Evolutionary conservation across 1,140 invertebrate species (phyloP).

Genomic region (Rhagoletis pomonella): DNA sequence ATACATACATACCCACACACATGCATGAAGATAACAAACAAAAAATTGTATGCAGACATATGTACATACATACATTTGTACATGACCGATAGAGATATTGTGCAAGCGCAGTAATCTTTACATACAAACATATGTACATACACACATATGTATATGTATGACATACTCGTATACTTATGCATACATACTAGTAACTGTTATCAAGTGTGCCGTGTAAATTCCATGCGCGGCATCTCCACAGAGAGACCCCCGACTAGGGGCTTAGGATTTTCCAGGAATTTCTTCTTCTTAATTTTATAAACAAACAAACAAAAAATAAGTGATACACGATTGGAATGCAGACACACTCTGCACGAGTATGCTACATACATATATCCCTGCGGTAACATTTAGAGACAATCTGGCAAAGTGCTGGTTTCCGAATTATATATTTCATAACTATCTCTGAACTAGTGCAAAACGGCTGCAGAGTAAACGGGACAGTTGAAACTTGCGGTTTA

Average conservation of each 20-base stretch:
- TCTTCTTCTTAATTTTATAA: constrained; percentile 25
- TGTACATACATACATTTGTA: not conserved
- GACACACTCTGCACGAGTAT: not conserved
- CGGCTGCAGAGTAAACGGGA: too few species aligned
- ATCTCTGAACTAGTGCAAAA: too few species aligned
- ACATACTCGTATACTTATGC: not conserved
- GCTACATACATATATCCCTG: too few species aligned
- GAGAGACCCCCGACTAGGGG: constrained; percentile 40
- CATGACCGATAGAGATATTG: constrained; percentile 3
- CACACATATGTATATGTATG: not conserved
- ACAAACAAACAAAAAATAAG: not conserved
- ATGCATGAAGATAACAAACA: not conserved
- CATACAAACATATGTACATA: not conserved
- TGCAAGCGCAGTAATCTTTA: constrained; percentile 24
- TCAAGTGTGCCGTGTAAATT: constrained; percentile 50
- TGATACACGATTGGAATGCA: constrained; percentile 43
- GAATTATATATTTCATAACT: too few species aligned
- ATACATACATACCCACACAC: not conserved
- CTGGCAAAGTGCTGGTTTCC: too few species aligned
- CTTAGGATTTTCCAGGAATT: constrained; percentile 52
- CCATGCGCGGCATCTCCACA: constrained; percentile 39
- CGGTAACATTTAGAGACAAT: too few species aligned
- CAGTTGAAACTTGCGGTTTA: too few species aligned
- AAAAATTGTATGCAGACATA: not conserved
- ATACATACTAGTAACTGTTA: constrained; percentile 18